These are phyloP conservation scores for Chydorus sphaericus DNA, from an alignment of 2,888 invertebrate species.

Conservation along the genomic window DNA sequence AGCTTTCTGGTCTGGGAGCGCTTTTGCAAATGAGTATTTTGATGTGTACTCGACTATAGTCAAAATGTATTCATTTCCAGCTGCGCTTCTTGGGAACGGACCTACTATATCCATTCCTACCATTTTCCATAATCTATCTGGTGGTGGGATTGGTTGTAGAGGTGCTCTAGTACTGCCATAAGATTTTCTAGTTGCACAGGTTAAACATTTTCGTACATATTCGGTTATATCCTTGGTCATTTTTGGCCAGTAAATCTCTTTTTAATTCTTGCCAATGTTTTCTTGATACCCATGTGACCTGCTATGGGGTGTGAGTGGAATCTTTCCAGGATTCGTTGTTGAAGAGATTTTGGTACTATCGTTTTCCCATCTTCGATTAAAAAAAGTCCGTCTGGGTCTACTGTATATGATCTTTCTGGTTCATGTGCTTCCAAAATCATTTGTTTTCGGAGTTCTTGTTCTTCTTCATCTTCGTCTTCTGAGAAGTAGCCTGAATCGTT, in stretches of 20 bases:
- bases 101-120: not conserved
- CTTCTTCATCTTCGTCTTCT: no score
- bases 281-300: not conserved
- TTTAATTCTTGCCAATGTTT: not conserved
- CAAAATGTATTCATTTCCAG: not conserved
- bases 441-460: no score
- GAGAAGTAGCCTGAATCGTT: no score
- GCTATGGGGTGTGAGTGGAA: no score
- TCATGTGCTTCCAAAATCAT: no score
- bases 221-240: not conserved
- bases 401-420: no score
- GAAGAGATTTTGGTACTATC: not conserved
- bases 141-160: not conserved
- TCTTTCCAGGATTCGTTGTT: not conserved
- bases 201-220: not conserved
- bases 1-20: not conserved
- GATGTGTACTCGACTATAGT: not conserved
- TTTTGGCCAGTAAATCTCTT: not conserved
- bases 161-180: not conserved
- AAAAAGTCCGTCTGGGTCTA: no score
- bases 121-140: no score
- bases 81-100: not conserved
- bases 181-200: not conserved
- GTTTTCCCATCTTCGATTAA: no score
- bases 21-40: not conserved